Conservation (phyloP, 2,797 vertebrate genomes). For the Holocentrus rufus region DNA sequence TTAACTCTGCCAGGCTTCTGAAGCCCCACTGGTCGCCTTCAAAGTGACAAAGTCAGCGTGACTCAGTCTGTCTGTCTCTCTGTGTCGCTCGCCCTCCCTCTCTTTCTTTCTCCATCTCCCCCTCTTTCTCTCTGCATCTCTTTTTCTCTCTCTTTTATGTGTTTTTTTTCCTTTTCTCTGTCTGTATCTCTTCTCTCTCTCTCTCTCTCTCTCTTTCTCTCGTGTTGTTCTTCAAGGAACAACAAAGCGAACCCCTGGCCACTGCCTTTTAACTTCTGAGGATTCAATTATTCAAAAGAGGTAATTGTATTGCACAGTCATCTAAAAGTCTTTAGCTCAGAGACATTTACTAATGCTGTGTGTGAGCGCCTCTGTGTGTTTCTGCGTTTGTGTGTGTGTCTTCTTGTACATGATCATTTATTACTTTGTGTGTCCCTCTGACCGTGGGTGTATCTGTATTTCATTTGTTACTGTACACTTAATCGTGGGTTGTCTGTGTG, state of each 20-base stretch:
- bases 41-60: slow-evolving; percentile 44
- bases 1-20: slow-evolving; percentile 51
- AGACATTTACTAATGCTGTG: slow-evolving; percentile 26
- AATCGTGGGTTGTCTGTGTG: not conserved
- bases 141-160: not conserved
- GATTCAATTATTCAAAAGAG: slow-evolving; percentile 65
- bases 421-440: not conserved
- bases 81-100: too few relatives aligned
- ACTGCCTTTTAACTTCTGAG: slow-evolving; percentile 55
- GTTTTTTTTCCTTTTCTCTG: not conserved
- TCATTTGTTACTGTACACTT: slow-evolving; percentile 10
- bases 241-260: slow-evolving; percentile 62
- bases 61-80: too few relatives aligned
- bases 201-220: not conserved
- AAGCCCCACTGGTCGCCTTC: slow-evolving; percentile 27
- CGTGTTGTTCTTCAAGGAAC: slow-evolving; percentile 56
- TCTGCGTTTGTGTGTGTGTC: slow-evolving; percentile 5
- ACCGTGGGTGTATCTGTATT: slow-evolving; percentile 19
- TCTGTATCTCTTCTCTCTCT: not conserved
- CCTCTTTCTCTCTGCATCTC: too few relatives aligned
- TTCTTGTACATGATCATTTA: too few relatives aligned
- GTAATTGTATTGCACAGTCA: slow-evolving; percentile 57
- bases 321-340: slow-evolving; percentile 29
- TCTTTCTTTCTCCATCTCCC: too few relatives aligned
- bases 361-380: not conserved